These are phyloP conservation scores for Dryobota labecula DNA, from an alignment of 2,888 invertebrate genomes.

Conservation along the genomic window DNA sequence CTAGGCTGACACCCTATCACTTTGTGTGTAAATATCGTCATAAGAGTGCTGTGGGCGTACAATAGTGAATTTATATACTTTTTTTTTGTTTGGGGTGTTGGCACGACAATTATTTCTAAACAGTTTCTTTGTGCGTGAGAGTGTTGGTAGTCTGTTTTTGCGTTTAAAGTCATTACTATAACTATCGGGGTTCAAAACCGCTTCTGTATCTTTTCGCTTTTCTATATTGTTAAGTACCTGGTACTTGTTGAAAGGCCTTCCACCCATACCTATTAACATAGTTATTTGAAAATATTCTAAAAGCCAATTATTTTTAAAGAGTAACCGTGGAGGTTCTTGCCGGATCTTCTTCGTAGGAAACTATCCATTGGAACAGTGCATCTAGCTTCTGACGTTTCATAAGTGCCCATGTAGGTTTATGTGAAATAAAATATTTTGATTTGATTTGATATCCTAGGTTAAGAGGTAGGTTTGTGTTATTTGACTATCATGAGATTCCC, in stretches of 20 bases:
- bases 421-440: too few species aligned
- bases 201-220: too few species aligned
- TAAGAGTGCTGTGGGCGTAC: conserved; percentile 40
- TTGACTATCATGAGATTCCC: not conserved
- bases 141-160: not conserved
- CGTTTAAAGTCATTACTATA: not conserved
- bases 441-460: not conserved
- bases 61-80: conserved; percentile 19
- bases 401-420: too few species aligned
- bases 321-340: too few species aligned
- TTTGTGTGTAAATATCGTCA: conserved; percentile 58
- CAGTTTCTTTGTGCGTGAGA: not conserved
- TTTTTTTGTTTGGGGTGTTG: not conserved
- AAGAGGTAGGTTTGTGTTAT: not conserved
- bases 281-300: too few species aligned
- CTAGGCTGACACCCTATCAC: conserved; percentile 45
- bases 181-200: not conserved
- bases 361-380: too few species aligned
- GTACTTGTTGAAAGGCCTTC: too few species aligned
- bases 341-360: too few species aligned
- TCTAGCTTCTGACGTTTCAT: too few species aligned
- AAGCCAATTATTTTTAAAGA: too few species aligned
- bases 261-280: too few species aligned
- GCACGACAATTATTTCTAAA: not conserved
- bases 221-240: too few species aligned